Evolutionary conservation across 2,888 invertebrate genomes (phyloP).

Genomic region (Leucophenga maculata): DNA sequence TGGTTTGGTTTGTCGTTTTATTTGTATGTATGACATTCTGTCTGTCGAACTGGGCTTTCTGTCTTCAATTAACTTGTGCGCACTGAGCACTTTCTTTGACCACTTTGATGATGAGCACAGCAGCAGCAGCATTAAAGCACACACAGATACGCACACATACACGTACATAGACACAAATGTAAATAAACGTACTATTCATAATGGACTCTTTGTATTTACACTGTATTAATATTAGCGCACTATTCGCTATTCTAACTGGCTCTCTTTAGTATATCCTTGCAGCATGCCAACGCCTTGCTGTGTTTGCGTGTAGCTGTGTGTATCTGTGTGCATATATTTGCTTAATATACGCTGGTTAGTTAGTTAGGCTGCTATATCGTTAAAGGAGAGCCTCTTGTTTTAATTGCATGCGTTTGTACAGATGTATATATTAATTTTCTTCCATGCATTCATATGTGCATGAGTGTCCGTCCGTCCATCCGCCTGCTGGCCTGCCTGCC

Average conservation of each 20-base stretch:
- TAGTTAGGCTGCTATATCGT: neutral
- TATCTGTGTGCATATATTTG: constrained; percentile 24
- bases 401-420: too few relatives aligned
- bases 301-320: constrained; percentile 27
- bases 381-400: neutral
- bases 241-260: constrained; percentile 13
- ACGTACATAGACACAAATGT: neutral
- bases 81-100: constrained; percentile 55
- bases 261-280: constrained; percentile 1
- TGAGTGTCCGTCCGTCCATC: too few relatives aligned
- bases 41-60: neutral
- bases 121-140: neutral
- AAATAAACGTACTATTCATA: constrained; percentile 32
- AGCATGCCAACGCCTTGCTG: too few relatives aligned
- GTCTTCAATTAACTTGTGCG: constrained; percentile 60
- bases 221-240: constrained; percentile 49
- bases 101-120: constrained; percentile 26
- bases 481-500: too few relatives aligned
- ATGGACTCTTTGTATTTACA: constrained; percentile 50
- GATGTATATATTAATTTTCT: too few relatives aligned
- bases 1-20: constrained; percentile 10
- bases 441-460: too few relatives aligned
- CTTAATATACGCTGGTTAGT: constrained; percentile 43
- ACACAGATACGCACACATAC: neutral
- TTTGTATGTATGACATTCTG: constrained; percentile 40